phyloP scores from a whole-genome alignment of 2,113 vertebrate species.

The Hemiprocne comata region DNA sequence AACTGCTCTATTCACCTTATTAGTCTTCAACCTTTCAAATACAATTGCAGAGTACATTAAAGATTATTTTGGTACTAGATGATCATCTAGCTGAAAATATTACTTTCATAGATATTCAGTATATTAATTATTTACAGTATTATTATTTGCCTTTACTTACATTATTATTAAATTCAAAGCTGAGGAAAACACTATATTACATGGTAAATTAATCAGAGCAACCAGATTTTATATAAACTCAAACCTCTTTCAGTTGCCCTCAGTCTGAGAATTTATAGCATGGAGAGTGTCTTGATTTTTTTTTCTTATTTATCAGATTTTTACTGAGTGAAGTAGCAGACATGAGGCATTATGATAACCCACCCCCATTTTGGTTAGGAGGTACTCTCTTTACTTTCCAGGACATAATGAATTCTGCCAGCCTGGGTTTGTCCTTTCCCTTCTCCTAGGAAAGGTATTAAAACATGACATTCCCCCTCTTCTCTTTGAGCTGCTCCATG shows the following conservation, averaged over 20 bases:
- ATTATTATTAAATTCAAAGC: background rate
- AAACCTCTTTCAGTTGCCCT: background rate
- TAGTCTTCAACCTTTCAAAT: background rate
- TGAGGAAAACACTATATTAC: background rate
- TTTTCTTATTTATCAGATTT: background rate
- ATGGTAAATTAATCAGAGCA: background rate
- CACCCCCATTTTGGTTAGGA: background rate
- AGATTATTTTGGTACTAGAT: background rate
- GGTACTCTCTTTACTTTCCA: background rate
- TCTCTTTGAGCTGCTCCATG: background rate
- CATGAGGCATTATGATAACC: background rate
- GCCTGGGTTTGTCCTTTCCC: background rate
- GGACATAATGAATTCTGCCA: background rate
- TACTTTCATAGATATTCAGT: background rate
- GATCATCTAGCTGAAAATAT: background rate
- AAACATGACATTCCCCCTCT: background rate
- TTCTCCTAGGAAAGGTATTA: background rate
- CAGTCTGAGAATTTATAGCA: background rate
- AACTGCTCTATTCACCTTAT: background rate
- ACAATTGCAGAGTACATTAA: conserved; percentile 9
- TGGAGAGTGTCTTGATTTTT: background rate
- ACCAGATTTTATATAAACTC: background rate
- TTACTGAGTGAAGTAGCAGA: background rate
- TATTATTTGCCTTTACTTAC: background rate
- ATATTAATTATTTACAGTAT: background rate